Evolutionary conservation across 2,888 invertebrate species (phyloP), one percentile per base, ranked within the genome.

Genomic region (Caenorhabditis afra): DNA sequence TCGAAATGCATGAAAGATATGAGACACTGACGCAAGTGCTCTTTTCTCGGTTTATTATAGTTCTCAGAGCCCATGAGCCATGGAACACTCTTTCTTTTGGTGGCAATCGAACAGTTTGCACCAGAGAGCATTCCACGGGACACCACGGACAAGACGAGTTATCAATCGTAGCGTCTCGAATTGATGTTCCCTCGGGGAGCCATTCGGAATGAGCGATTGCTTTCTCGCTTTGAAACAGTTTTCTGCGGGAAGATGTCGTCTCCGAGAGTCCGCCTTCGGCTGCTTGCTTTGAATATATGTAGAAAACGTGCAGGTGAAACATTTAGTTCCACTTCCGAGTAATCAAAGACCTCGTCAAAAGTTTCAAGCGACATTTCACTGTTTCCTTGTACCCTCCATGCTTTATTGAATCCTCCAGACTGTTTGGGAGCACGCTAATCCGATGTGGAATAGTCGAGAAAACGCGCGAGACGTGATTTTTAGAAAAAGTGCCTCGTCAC

Each of bases 1-100:
- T 29, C 66, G 29, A 66, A 66, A 66, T 66, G 66, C 66, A 66
- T 66, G 52, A 16, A 50, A 55, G 52, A 66, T 45, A 66, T 66
- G 66, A n/a, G n/a, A 29, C 29, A 66, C 45, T 53, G 55, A 45
- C 50, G 45, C 55, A 47, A 47, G 47, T 47, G 53, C 53, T 35
- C 53, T n/a, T 53, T 53, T 18, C 16, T 29, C n/a, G 58, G 44
- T 58, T 41, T 18, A 58, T 45, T 29, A 20, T 23, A 58, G 45
- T 58, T 58, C 23, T 22, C 22, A 29, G 29, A 29, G 29, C 29
- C 29, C 4, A 29, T 7, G 29, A 29, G 29, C 29, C 7, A 5
- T 7, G 29, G 29, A 29, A 29, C 29, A 29, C 29, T 29, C 29
- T 29, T 29, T 29, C 29, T 7, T n/a, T n/a, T n/a, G n/a, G 29